These are phyloP conservation scores for Carcharodon carcharias DNA, from an alignment of 2,797 vertebrate species.

Conservation along the genomic window DNA sequence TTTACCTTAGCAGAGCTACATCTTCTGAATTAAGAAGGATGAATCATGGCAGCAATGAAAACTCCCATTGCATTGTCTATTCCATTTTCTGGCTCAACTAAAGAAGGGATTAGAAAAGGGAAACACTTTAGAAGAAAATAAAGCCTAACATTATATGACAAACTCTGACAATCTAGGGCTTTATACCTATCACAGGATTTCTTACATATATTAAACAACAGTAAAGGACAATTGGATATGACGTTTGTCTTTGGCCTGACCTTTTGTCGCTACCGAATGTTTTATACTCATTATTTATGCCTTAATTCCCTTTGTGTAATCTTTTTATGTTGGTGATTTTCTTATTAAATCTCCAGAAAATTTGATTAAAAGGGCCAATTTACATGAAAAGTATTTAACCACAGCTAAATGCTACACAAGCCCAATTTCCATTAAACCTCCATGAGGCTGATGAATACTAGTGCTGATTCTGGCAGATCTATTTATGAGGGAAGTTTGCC, in stretches of 20 bases:
- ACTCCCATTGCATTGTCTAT: neutral
- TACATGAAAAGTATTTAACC: neutral
- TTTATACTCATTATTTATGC: neutral
- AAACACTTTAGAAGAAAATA: neutral
- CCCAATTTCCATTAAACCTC: neutral
- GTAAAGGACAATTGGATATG: neutral
- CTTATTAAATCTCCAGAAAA: neutral
- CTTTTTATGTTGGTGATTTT: neutral
- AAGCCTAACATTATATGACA: neutral
- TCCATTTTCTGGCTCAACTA: neutral
- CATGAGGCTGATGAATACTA: neutral
- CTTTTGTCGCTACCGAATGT: neutral
- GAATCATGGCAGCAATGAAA: neutral
- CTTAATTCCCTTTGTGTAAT: neutral
- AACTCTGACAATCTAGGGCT: neutral
- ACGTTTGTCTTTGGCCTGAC: neutral
- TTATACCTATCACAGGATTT: neutral
- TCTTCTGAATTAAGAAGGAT: neutral
- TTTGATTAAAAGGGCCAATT: neutral
- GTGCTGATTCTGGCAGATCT: neutral
- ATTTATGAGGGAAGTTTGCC: neutral
- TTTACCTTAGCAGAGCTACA: neutral
- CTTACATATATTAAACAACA: neutral
- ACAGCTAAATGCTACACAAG: neutral
- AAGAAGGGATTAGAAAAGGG: neutral